phyloP scores from a whole-genome alignment of 2,888 invertebrate species.

The Dioctria linearis region DNA sequence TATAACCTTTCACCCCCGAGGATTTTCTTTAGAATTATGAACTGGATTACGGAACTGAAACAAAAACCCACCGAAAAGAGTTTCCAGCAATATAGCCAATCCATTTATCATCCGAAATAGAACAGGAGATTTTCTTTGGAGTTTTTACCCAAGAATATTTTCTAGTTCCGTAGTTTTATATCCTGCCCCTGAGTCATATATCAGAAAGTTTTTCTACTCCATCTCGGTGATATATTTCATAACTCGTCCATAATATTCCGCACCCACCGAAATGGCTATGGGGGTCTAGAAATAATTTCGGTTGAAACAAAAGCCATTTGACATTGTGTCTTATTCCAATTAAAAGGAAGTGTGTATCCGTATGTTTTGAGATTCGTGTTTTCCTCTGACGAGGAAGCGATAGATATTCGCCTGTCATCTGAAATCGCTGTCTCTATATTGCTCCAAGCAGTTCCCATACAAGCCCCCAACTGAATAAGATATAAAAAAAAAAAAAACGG shows the following conservation, averaged over 20 bases:
- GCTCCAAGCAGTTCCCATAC: slow-evolving; percentile 1
- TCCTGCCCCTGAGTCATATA: slow-evolving; percentile 46
- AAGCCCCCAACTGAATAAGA: background rate
- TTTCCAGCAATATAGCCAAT: slow-evolving; percentile 45
- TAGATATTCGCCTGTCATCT: slow-evolving; percentile 22
- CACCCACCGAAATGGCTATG: background rate
- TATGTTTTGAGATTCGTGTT: slow-evolving; percentile 30
- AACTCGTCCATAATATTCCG: slow-evolving; percentile 37
- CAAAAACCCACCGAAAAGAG: slow-evolving; percentile 25
- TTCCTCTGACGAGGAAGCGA: background rate
- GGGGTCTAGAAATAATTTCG: slow-evolving; percentile 9
- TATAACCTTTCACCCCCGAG: slow-evolving; percentile 36
- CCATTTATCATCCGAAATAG: slow-evolving; percentile 51
- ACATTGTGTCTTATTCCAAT: slow-evolving; percentile 39
- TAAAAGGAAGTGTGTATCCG: slow-evolving; percentile 36
- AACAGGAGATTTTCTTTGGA: slow-evolving; percentile 39
- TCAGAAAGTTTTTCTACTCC: slow-evolving; percentile 37
- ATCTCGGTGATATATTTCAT: slow-evolving; percentile 34
- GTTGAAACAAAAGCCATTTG: slow-evolving; percentile 27
- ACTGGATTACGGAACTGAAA: slow-evolving; percentile 41
- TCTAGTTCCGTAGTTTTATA: slow-evolving; percentile 51
- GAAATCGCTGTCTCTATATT: slow-evolving; percentile 31
- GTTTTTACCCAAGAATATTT: slow-evolving; percentile 35
- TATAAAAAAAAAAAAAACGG: background rate
- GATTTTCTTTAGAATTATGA: slow-evolving; percentile 42